phyloP scores from a whole-genome alignment of 2,113 vertebrate species.

The Eretmochelys imbricata region DNA sequence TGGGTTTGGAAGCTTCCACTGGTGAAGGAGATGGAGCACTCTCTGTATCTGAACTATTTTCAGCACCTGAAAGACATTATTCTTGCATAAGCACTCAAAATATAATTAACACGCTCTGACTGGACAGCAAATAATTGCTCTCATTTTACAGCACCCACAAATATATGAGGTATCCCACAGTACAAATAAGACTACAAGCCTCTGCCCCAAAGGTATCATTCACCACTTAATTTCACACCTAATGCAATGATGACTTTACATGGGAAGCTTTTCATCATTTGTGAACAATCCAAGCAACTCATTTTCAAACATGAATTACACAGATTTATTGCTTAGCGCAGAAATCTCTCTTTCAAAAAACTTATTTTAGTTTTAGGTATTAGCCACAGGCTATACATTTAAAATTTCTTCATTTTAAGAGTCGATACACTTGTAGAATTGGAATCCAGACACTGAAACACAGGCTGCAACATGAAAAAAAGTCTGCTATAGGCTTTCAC shows the following conservation, averaged over 20 bases:
- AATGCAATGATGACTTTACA: neutral
- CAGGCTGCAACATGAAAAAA: neutral
- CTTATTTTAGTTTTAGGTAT: neutral
- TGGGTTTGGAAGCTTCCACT: slow-evolving; percentile 86
- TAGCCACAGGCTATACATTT: neutral
- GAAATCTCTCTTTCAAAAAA: neutral
- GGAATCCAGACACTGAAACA: neutral
- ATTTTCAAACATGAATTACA: neutral
- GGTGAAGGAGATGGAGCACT: slow-evolving; percentile 97
- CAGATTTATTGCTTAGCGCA: neutral
- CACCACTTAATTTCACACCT: neutral
- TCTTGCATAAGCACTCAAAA: neutral
- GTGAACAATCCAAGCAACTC: neutral
- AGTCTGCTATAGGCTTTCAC: neutral
- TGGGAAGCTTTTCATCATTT: neutral
- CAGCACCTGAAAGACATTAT: slow-evolving; percentile 84
- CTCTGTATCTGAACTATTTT: slow-evolving; percentile 99
- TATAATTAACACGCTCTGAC: neutral
- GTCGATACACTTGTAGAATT: neutral
- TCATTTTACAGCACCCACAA: neutral
- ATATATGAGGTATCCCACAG: neutral
- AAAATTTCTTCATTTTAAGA: neutral
- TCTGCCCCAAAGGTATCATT: neutral
- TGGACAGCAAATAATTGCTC: neutral
- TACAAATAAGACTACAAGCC: neutral